Conservation (phyloP, 1,140 invertebrate genomes). For the Lordiphosa clarofinis region DNA sequence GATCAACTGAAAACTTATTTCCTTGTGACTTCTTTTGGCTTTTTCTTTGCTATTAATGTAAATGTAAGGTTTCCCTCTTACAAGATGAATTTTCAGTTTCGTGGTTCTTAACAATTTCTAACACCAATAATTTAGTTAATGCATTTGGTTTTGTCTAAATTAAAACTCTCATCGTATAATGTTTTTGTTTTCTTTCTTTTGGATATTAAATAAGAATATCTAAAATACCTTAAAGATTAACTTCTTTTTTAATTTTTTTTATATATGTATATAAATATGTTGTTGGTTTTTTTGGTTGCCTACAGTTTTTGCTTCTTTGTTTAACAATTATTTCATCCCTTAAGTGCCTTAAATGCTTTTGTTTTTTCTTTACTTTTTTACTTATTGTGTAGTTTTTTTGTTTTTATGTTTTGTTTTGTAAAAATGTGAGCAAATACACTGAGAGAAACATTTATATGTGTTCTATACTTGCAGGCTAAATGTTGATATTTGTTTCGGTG, state of each 20-base stretch:
- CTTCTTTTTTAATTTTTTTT: conserved; percentile 26
- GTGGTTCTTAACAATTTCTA: conserved; percentile 56
- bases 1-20: too few species aligned
- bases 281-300: conserved; percentile 25
- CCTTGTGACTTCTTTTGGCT: too few species aligned
- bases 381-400: conserved; percentile 50
- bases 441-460: conserved; percentile 70
- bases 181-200: conserved; percentile 44
- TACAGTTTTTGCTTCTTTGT: conserved; percentile 25
- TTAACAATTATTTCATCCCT: conserved; percentile 56
- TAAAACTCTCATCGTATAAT: conserved; percentile 56
- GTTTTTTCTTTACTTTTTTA: conserved; percentile 35
- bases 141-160: conserved; percentile 37
- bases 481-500: conserved; percentile 25
- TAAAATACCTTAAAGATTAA: conserved; percentile 79
- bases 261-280: conserved; percentile 72
- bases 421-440: conserved; percentile 78
- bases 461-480: conserved; percentile 10
- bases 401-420: conserved; percentile 52
- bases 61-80: conserved; percentile 2
- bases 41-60: background rate
- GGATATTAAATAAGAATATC: conserved; percentile 80
- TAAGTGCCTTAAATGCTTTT: conserved; percentile 70
- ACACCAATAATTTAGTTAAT: conserved; percentile 68
- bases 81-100: conserved; percentile 20